Conservation (phyloP, 2,797 vertebrate species). For the Acanthopagrus latus region DNA sequence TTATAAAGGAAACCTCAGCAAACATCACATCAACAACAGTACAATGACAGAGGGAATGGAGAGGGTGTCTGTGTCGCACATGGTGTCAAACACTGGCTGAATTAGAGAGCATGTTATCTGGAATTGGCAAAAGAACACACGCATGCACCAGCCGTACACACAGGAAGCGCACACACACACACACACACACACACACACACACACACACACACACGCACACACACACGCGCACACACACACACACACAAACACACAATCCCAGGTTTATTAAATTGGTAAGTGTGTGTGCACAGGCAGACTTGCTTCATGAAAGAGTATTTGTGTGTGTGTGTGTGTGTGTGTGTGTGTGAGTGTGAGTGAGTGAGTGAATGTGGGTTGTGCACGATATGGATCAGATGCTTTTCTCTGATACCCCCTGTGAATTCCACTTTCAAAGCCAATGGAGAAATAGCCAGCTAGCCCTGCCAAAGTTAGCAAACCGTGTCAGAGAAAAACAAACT, state of each 20-base stretch:
- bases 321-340: conserved; percentile 24
- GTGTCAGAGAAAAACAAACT: conserved; percentile 64
- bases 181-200: background rate
- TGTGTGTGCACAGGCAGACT: conserved; percentile 3
- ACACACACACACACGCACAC: background rate
- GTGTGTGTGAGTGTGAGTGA: conserved; percentile 26
- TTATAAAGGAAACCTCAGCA: conserved; percentile 16
- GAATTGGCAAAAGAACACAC: conserved; percentile 27
- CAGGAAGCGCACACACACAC: conserved; percentile 2
- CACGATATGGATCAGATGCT: conserved; percentile 72
- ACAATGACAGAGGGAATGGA: conserved; percentile 6
- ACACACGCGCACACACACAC: conserved; percentile 7
- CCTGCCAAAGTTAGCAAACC: conserved; percentile 69
- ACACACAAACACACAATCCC: conserved; percentile 8
- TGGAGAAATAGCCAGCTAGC: conserved; percentile 60
- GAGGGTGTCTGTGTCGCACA: conserved; percentile 21
- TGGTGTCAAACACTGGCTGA: conserved; percentile 36
- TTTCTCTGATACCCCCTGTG: conserved; percentile 66
- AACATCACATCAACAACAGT: conserved; percentile 22
- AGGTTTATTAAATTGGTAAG: conserved; percentile 58
- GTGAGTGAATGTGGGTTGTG: conserved; percentile 28
- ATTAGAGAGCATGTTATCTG: conserved; percentile 25
- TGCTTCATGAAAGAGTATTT: conserved; percentile 35
- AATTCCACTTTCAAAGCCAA: conserved; percentile 69
- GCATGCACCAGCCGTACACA: background rate